phyloP scores from a whole-genome alignment of 1,140 invertebrate genomes.

The Zaprionus taronus region DNA sequence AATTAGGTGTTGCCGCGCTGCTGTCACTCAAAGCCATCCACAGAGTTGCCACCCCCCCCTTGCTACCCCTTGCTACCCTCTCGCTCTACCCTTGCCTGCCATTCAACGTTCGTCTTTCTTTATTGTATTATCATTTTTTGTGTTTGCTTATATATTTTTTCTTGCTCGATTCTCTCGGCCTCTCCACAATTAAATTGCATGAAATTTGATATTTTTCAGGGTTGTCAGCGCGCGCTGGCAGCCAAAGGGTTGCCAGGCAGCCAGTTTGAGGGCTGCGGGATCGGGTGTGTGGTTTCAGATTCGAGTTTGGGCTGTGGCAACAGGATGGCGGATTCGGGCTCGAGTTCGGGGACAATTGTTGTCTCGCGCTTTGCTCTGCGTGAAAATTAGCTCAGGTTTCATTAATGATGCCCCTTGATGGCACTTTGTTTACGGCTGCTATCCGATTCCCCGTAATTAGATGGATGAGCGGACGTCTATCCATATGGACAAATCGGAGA shows the following conservation, averaged over 20 bases:
- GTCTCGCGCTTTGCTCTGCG: constrained; percentile 36
- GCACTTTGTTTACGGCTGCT: constrained; percentile 52
- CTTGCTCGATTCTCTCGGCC: constrained; percentile 46
- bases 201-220: constrained; percentile 77
- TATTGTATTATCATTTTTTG: background rate
- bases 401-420: constrained; percentile 66
- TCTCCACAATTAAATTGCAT: constrained; percentile 79
- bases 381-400: constrained; percentile 77
- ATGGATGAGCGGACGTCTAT: background rate
- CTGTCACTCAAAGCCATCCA: constrained; percentile 74
- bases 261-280: background rate
- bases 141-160: constrained; percentile 17
- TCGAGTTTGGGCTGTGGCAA: background rate
- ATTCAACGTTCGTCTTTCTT: constrained; percentile 9
- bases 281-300: background rate
- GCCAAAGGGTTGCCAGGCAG: constrained; percentile 53
- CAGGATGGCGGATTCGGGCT: background rate
- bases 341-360: constrained; percentile 57
- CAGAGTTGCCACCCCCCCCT: constrained; percentile 47
- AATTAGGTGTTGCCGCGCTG: constrained; percentile 79
- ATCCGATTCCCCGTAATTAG: constrained; percentile 33
- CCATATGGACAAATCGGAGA: background rate
- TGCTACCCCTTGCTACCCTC: background rate
- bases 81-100: background rate
- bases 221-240: constrained; percentile 43